Base-by-base conservation (phyloP, 2,888 invertebrate species). In the Troilus luridus region DNA sequence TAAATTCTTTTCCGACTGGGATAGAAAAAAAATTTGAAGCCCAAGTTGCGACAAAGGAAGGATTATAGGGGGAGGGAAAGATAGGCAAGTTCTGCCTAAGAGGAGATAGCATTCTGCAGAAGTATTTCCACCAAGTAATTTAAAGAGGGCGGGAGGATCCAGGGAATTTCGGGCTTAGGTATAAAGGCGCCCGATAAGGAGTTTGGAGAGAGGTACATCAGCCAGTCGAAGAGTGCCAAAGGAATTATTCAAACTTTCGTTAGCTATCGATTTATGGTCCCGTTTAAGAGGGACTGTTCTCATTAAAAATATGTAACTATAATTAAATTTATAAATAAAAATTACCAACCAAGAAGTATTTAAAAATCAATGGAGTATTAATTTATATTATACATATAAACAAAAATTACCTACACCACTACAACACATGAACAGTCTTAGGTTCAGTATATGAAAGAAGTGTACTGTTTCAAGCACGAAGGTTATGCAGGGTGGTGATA, bases 111-210 rank as follows among this genome's bases (percentile, higher is more conserved):
- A 81, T 81, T 81, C 54, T 81, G 81, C 81, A 81, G 21, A 81
- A 81, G 81, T 81, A 81, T 81, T 81, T 81, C 81, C 81, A 54
- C 81, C 19, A 81, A 81, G 81, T 81, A 81, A 81, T 81, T 81
- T 81, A 81, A 81, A 81, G 81, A 81, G 11, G 81, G 19, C 21
- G 41, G 19, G 19, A 6, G 54, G 77, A 11, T 24, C 67, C 54
- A 81, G 81, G 54, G 54, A 81, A 81, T 81, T 81, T 81, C 21
- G 81, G 81, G 81, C 81, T 41, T 27, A 81, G 81, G 21, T 81
- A 81, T 81, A 81, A 81, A 81, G 81, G 81, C 6, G 19, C 54
- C 21, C 54, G 81, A 81, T 81, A 81, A 81, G 81, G 54, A 56
- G 81, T 54, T n/a, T 41, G 81, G 54, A 81, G 24, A 54, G 24